Percentiles rank a stretch among this genome's conserved stretches.
Evolutionary conservation across 2,113 vertebrate genomes (phyloP).

Genomic region (Maccullochella peelii): DNA sequence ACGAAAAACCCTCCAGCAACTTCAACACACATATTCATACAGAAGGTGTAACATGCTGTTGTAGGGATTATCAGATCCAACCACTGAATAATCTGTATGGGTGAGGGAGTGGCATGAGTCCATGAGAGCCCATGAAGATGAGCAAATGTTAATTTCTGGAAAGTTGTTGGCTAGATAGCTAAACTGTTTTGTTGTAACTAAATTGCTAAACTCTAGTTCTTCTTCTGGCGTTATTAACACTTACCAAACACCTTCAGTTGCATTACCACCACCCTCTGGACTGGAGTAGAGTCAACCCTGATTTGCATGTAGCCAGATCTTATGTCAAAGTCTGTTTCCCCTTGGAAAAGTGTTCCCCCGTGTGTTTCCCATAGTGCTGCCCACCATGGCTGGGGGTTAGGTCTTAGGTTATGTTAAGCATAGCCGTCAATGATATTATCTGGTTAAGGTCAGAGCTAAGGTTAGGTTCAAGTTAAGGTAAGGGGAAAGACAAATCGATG

Average conservation of each 20-base stretch:
- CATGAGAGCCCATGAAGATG: neutral
- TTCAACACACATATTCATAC: neutral
- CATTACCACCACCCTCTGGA: neutral
- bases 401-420: neutral
- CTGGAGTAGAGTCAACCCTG: neutral
- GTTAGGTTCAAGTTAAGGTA: neutral
- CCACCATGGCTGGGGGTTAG: neutral
- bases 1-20: neutral
- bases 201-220: neutral
- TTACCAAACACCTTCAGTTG: neutral
- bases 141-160: slow-evolving; percentile 7
- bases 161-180: neutral
- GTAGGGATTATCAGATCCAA: neutral
- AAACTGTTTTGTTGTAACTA: neutral
- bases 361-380: neutral
- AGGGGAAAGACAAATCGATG: neutral
- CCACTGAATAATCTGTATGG: neutral
- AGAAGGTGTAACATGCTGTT: neutral
- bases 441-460: neutral
- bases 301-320: neutral
- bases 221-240: neutral
- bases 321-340: neutral
- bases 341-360: neutral
- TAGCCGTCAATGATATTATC: neutral
- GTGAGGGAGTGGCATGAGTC: neutral